Percentiles rank a stretch among this genome's conserved stretches.
phyloP scores from a whole-genome alignment of 2,888 invertebrate genomes.

The Orgyia antiqua region DNA sequence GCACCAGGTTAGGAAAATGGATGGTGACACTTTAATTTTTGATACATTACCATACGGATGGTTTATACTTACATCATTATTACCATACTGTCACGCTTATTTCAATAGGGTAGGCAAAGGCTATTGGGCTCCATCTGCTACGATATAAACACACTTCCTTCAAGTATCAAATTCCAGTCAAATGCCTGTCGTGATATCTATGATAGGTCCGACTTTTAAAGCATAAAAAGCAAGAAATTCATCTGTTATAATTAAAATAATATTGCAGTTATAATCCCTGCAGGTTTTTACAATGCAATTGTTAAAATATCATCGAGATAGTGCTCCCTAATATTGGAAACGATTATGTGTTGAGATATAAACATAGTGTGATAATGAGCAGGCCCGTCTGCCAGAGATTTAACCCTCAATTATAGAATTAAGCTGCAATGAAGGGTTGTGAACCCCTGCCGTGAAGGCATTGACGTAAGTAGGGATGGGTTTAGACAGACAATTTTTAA shows the following conservation, averaged over 20 bases:
- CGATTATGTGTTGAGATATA: constrained; percentile 37
- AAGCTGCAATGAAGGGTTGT: constrained; percentile 68
- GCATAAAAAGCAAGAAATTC: background rate
- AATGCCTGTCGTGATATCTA: too few species aligned
- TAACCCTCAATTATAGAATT: constrained; percentile 77
- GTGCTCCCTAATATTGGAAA: constrained; percentile 20
- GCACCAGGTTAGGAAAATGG: too few species aligned
- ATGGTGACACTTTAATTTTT: too few species aligned
- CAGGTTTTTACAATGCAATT: constrained; percentile 25
- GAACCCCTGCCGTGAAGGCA: constrained; percentile 46
- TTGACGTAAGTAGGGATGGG: constrained; percentile 34
- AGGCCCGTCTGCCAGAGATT: constrained; percentile 62
- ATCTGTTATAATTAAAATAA: background rate
- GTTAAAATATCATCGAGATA: constrained; percentile 53
- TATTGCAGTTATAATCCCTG: constrained; percentile 6
- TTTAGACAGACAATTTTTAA: background rate
- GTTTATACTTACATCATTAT: too few species aligned
- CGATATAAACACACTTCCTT: too few species aligned
- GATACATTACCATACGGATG: too few species aligned
- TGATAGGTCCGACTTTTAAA: too few species aligned
- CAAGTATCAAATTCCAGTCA: too few species aligned
- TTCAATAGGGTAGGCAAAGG: too few species aligned
- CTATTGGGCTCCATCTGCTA: too few species aligned
- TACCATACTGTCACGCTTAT: too few species aligned
- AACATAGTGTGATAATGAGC: constrained; percentile 65